Conservation (phyloP, 2,888 invertebrate genomes). For the Pollenia griseotomentosa region DNA sequence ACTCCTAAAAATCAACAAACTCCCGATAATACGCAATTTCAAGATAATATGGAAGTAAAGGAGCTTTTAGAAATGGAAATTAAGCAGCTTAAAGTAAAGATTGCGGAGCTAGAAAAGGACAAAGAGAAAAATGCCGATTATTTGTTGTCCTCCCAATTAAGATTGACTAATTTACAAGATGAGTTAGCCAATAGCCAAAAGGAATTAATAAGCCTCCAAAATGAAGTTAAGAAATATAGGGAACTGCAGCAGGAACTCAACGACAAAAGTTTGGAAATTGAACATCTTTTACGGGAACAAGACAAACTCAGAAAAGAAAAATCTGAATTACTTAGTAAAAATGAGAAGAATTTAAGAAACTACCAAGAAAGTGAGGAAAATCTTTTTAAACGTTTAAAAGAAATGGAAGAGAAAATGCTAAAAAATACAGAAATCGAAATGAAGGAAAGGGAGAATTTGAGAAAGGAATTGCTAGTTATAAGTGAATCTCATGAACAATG, state of each 20-base stretch:
- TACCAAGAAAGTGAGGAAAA: conserved; percentile 79
- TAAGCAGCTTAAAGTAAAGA: conserved; percentile 81
- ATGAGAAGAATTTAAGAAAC: conserved; percentile 79
- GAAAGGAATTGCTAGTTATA: conserved; percentile 84
- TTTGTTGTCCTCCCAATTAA: conserved; percentile 75
- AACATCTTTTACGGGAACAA: conserved; percentile 75
- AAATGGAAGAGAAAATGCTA: conserved; percentile 79
- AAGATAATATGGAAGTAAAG: conserved; percentile 84
- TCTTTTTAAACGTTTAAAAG: conserved; percentile 77
- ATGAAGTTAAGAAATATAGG: conserved; percentile 65
- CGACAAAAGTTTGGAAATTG: conserved; percentile 73
- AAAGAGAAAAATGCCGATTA: conserved; percentile 73
- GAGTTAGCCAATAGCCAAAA: conserved; percentile 76
- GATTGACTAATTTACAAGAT: conserved; percentile 76
- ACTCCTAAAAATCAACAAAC: conserved; percentile 74
- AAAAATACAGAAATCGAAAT: conserved; percentile 78
- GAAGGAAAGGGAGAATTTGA: conserved; percentile 83
- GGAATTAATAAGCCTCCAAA: conserved; percentile 74
- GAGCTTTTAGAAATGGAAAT: conserved; percentile 83
- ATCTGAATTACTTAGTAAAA: conserved; percentile 79
- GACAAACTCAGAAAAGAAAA: conserved; percentile 79
- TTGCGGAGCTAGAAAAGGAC: conserved; percentile 76
- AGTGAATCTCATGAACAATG: conserved; percentile 83
- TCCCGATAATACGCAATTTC: conserved; percentile 78
- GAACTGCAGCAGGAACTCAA: conserved; percentile 72